These are phyloP conservation scores for Harpalus rubripes DNA, from an alignment of 2,888 invertebrate genomes.

Conservation along the genomic window DNA sequence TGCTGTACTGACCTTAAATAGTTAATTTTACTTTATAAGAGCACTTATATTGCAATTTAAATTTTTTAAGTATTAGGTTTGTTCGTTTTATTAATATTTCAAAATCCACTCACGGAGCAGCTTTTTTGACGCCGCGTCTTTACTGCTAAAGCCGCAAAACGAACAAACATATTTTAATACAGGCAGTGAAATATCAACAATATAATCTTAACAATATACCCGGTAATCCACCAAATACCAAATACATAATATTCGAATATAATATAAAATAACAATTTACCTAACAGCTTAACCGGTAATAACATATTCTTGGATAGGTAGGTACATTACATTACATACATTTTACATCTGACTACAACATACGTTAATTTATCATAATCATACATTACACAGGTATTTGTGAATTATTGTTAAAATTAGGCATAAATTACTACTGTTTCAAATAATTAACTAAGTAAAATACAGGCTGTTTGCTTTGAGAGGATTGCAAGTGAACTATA, in stretches of 20 bases:
- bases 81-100: too few species aligned
- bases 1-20: conserved; percentile 9
- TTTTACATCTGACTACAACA: too few species aligned
- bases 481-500: background rate
- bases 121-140: too few species aligned
- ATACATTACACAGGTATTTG: conserved; percentile 49
- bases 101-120: too few species aligned
- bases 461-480: conserved; percentile 1
- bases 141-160: too few species aligned
- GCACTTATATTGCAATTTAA: conserved; percentile 53
- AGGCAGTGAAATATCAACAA: conserved; percentile 64
- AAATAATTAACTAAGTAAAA: conserved; percentile 32
- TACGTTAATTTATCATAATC: conserved; percentile 15
- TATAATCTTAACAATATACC: conserved; percentile 61
- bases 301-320: conserved; percentile 51
- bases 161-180: conserved; percentile 10
- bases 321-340: conserved; percentile 22
- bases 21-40: conserved; percentile 49
- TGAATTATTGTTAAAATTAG: conserved; percentile 48
- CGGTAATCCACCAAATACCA: conserved; percentile 64
- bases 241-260: conserved; percentile 52
- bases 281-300: conserved; percentile 31
- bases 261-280: conserved; percentile 52
- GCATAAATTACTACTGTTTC: conserved; percentile 58
- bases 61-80: conserved; percentile 24